Evolutionary conservation across 2,113 vertebrate species (phyloP).

Genomic region (Thunnus maccoyii): DNA sequence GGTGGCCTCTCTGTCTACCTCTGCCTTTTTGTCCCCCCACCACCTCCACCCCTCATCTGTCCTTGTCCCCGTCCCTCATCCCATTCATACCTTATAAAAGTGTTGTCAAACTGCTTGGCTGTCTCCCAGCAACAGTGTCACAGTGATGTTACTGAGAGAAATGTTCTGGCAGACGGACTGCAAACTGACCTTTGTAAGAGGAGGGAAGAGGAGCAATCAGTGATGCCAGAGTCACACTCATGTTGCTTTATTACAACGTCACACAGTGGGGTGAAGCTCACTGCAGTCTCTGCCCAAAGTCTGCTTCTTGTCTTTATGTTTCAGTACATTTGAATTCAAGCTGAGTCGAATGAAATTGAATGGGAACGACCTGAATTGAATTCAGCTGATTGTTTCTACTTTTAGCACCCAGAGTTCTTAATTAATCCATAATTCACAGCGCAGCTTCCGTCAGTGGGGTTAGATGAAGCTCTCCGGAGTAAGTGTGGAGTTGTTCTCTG

Average conservation of each 20-base stretch:
- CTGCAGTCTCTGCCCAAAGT: not conserved
- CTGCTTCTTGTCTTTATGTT: not conserved
- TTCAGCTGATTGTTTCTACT: too few species aligned
- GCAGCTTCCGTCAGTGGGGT: not conserved
- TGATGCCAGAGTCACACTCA: not conserved
- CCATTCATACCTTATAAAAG: slow-evolving; percentile 40
- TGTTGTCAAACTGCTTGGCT: slow-evolving; percentile 31
- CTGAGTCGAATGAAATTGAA: not conserved
- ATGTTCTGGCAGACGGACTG: slow-evolving; percentile 19
- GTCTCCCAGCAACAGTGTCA: slow-evolving; percentile 45
- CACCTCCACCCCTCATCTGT: not conserved
- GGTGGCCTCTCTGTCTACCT: not conserved
- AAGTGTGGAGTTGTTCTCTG: not conserved
- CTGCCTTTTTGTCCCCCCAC: not conserved
- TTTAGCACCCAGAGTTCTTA: not conserved
- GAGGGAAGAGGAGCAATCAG: not conserved
- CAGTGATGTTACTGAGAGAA: slow-evolving; percentile 8
- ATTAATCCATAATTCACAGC: not conserved
- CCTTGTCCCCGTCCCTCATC: slow-evolving; percentile 20
- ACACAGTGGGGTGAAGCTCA: not conserved
- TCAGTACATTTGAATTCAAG: not conserved
- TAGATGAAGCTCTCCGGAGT: not conserved
- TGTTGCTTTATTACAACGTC: not conserved
- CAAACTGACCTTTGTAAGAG: slow-evolving; percentile 17
- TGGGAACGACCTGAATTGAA: too few species aligned